These are phyloP conservation scores for Neomonachus schauinslandi DNA, from an alignment of 2,113 vertebrate species.

Conservation along the genomic window DNA sequence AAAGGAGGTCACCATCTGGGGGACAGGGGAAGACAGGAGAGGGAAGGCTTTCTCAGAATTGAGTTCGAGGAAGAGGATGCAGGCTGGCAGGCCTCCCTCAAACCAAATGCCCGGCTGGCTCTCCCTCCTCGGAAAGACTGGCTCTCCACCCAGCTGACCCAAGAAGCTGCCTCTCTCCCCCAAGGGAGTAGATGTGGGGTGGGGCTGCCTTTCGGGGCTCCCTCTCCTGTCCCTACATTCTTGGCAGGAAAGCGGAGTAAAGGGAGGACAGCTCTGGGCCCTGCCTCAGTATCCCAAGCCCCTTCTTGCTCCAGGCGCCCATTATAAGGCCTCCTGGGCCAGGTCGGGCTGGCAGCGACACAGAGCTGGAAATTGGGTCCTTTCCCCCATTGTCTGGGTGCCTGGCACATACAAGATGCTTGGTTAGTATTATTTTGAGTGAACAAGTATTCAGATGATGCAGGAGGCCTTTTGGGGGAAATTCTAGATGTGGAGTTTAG, in stretches of 20 bases:
- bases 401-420: neutral
- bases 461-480: neutral
- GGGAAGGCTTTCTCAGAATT: conserved; percentile 67
- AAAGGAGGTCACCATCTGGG: neutral
- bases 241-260: neutral
- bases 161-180: neutral
- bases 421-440: neutral
- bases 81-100: neutral
- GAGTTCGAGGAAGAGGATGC: conserved; percentile 20
- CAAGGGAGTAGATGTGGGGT: neutral
- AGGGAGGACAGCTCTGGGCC: neutral
- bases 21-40: neutral
- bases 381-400: neutral
- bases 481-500: neutral
- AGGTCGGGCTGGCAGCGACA: neutral
- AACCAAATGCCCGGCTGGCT: neutral
- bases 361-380: neutral
- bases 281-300: neutral
- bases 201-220: neutral
- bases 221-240: neutral
- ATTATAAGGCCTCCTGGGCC: neutral
- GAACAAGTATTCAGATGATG: neutral
- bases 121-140: neutral
- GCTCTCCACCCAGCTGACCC: neutral
- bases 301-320: neutral